Evolutionary conservation across 2,888 invertebrate species (phyloP), one percentile per base, ranked within the genome.

Genomic region (Cacoxenus indagator): DNA sequence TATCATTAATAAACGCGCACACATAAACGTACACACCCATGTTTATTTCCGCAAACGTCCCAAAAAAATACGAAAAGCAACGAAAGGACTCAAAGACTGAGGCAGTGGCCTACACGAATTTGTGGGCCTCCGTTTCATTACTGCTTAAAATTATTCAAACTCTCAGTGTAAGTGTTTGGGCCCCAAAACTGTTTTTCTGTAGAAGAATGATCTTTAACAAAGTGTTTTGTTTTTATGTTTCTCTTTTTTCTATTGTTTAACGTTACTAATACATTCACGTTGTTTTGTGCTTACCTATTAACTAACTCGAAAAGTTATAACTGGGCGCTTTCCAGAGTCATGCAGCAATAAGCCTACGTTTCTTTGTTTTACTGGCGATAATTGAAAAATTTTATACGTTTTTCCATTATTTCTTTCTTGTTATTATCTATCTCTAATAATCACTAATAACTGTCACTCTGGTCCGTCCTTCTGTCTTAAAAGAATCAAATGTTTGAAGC

Each of bases 311-410:
- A 37, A 37, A 37, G 8, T 22, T 51, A 22, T 51, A 5, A 22
- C 22, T 51, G 17, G 51, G 51, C 51, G 22, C 51, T 51, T 51
- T 51, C 51, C 51, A 51, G 22, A 51, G 51, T 51, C 51, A 51
- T 51, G 51, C 51, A 51, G 51, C 51, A 11, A 22, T 22, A 51
- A 51, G 11, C 22, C 19, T 51, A 37, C 0, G n/a, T n/a, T n/a
- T n/a, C n/a, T n/a, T n/a, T n/a, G n/a, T n/a, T n/a, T n/a, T n/a
- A n/a, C n/a, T n/a, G n/a, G n/a, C n/a, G n/a, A n/a, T n/a, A n/a
- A n/a, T n/a, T n/a, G n/a, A n/a, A n/a, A n/a, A n/a, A n/a, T n/a
- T n/a, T n/a, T n/a, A n/a, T n/a, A n/a, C n/a, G n/a, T n/a, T n/a
- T n/a, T n/a, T n/a, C n/a, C n/a, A n/a, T n/a, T n/a, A n/a, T n/a